Conservation (phyloP, 2,113 vertebrate genomes). For the Galeopterus variegatus region DNA sequence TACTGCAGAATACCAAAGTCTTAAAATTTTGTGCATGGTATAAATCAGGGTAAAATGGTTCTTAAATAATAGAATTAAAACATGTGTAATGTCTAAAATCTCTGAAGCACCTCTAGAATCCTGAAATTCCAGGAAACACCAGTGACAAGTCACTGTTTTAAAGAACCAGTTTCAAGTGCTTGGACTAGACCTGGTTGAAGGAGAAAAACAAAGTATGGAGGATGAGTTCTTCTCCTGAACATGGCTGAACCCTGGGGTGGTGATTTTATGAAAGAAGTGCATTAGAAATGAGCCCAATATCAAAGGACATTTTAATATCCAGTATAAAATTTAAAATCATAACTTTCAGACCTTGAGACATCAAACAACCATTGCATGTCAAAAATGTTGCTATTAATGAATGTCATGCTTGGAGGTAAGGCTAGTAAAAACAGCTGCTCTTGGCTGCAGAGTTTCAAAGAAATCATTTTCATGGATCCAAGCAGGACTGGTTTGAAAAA, state of each 20-base stretch:
- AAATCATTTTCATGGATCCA: background rate
- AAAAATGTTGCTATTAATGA: background rate
- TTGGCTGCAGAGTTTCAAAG: background rate
- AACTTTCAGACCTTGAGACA: background rate
- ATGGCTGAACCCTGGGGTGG: accelerated
- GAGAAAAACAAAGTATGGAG: background rate
- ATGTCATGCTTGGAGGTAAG: background rate
- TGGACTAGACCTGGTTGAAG: background rate
- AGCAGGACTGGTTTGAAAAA: conserved; percentile 12
- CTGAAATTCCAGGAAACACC: background rate
- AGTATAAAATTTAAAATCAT: background rate
- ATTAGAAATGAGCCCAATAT: background rate
- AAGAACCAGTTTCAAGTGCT: background rate
- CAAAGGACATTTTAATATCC: background rate
- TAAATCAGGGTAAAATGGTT: too few species aligned
- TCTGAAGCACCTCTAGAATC: background rate
- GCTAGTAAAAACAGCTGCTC: background rate
- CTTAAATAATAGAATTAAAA: background rate
- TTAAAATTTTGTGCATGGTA: background rate
- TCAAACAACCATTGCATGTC: background rate
- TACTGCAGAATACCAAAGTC: background rate
- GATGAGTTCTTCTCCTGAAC: background rate
- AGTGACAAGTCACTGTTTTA: background rate
- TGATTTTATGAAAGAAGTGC: background rate
- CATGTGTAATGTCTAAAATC: background rate